Conservation (phyloP, 2,888 invertebrate genomes). For the Cryptosula pallasiana region DNA sequence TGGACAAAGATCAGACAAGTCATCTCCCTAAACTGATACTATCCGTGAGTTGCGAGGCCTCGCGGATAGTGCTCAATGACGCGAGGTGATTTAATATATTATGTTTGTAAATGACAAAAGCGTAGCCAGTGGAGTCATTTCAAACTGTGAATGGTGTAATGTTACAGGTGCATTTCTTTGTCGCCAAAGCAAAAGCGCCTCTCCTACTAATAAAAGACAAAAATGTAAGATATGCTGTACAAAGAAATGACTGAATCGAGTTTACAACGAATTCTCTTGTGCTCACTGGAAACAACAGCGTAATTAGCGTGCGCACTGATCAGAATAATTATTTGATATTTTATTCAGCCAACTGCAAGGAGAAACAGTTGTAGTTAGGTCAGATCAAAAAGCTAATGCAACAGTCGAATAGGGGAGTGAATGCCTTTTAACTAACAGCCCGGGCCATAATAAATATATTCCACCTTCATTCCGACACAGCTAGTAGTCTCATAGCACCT, state of each 20-base stretch:
- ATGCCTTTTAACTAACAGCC: too few species aligned
- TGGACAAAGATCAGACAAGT: too few species aligned
- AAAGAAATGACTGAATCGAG: not conserved
- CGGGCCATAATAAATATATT: too few species aligned
- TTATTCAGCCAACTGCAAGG: not conserved
- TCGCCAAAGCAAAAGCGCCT: not conserved
- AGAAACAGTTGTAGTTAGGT: too few species aligned
- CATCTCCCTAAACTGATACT: too few species aligned
- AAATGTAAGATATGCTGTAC: not conserved
- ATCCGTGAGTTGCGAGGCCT: too few species aligned
- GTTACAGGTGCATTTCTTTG: not conserved
- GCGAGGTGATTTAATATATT: too few species aligned
- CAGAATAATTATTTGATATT: not conserved
- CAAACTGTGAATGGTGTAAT: not conserved
- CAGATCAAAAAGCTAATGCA: too few species aligned
- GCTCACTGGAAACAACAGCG: not conserved
- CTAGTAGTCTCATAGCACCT: too few species aligned
- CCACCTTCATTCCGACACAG: too few species aligned
- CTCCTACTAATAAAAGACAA: not conserved
- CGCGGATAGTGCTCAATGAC: too few species aligned
- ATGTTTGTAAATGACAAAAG: not conserved
- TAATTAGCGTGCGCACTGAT: not conserved
- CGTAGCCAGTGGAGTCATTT: not conserved
- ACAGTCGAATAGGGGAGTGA: too few species aligned
- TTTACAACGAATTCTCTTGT: not conserved